phyloP scores from a whole-genome alignment of 2,113 vertebrate species.

The Alosa alosa region DNA sequence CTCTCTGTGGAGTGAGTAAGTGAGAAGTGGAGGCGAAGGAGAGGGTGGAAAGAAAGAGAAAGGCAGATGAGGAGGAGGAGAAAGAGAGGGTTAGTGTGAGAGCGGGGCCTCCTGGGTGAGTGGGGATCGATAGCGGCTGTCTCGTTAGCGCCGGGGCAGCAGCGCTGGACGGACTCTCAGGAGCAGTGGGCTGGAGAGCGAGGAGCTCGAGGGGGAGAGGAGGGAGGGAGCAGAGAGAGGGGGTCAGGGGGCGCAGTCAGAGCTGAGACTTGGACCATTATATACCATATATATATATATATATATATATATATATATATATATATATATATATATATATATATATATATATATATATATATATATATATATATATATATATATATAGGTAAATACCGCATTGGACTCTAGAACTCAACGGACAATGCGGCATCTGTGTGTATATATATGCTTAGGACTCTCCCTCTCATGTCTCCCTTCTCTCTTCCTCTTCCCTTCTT shows the following conservation, averaged over 20 bases:
- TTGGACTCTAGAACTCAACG: too few relatives aligned
- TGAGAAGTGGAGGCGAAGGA: too few relatives aligned
- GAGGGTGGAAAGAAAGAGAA: too few relatives aligned
- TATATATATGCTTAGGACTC: not conserved
- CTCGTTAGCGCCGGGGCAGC: conserved; percentile 38
- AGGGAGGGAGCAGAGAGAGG: not conserved
- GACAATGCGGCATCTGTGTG: too few relatives aligned
- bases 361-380: too few relatives aligned
- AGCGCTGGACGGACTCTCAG: conserved; percentile 4
- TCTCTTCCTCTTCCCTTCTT: not conserved
- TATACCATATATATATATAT: too few relatives aligned
- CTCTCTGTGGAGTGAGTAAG: not conserved
- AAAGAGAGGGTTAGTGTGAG: too few relatives aligned
- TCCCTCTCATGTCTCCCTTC: not conserved
- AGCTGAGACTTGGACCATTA: not conserved
- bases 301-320: too few relatives aligned
- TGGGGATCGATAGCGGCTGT: conserved; percentile 27
- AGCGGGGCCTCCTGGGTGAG: conserved; percentile 12
- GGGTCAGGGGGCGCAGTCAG: not conserved
- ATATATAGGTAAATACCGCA: too few relatives aligned
- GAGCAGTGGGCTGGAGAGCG: not conserved
- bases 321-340: too few relatives aligned
- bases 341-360: too few relatives aligned
- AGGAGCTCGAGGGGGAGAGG: not conserved
- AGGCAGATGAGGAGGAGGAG: too few relatives aligned